Evolutionary conservation across 2,888 invertebrate genomes (phyloP).

Genomic region (Rhingia rostrata): DNA sequence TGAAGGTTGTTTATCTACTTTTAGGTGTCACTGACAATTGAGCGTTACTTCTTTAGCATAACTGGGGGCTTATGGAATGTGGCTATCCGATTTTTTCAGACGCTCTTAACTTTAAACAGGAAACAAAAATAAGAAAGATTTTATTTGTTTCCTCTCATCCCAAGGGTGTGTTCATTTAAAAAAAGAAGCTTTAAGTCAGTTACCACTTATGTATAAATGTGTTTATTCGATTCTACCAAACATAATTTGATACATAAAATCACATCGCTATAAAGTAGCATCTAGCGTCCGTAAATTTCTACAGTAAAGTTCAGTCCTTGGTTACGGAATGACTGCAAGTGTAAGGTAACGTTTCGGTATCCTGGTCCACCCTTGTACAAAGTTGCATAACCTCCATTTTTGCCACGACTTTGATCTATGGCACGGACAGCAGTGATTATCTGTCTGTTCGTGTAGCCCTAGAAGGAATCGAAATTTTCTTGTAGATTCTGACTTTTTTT

Average conservation of each 20-base stretch:
- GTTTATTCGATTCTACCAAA: not conserved
- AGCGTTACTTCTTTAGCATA: too few species aligned
- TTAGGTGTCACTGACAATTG: constrained; percentile 23
- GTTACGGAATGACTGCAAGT: constrained; percentile 81
- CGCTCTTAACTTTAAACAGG: too few species aligned
- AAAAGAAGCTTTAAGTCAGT: too few species aligned
- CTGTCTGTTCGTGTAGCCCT: constrained; percentile 35
- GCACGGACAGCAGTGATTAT: constrained; percentile 35
- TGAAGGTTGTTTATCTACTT: constrained; percentile 35
- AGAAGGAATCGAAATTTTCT: not conserved
- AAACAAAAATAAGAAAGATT: too few species aligned
- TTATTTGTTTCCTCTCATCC: too few species aligned
- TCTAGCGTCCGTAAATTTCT: constrained; percentile 79
- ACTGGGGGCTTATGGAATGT: too few species aligned
- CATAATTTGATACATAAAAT: not conserved
- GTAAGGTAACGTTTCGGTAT: constrained; percentile 76
- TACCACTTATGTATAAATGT: too few species aligned
- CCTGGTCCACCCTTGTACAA: constrained; percentile 80
- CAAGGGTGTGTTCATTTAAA: too few species aligned
- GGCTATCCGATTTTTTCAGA: too few species aligned
- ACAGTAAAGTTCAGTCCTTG: constrained; percentile 81
- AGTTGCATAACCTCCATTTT: constrained; percentile 77
- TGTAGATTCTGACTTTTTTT: not conserved
- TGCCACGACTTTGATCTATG: constrained; percentile 77
- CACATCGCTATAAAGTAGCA: not conserved